These are phyloP conservation scores for Dufourea novaeangliae DNA, from an alignment of 1,140 invertebrate genomes.

Conservation along the genomic window DNA sequence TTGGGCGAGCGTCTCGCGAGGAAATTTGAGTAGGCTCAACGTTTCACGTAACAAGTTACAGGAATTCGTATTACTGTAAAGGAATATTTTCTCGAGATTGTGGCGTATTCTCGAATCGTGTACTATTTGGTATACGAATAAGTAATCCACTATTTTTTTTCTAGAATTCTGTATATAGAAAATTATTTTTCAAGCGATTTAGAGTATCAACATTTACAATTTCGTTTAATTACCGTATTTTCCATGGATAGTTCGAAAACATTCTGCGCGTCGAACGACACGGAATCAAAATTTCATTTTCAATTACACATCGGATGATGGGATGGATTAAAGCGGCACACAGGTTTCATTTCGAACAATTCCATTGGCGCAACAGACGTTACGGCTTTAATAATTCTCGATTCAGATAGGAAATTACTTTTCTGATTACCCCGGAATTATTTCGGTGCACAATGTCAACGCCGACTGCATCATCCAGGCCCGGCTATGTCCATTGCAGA, in stretches of 20 bases:
- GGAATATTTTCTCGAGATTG: too few relatives aligned
- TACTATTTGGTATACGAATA: too few relatives aligned
- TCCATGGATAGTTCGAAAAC: not conserved
- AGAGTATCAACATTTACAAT: too few relatives aligned
- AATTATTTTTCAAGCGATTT: too few relatives aligned
- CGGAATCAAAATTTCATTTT: not conserved
- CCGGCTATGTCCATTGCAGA: not conserved
- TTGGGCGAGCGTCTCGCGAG: not conserved
- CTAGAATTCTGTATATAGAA: too few relatives aligned
- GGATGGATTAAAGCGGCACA: not conserved
- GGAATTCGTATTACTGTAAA: not conserved
- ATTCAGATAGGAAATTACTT: not conserved
- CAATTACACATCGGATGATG: not conserved
- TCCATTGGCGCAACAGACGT: not conserved
- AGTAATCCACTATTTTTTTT: too few relatives aligned
- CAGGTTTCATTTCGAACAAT: not conserved
- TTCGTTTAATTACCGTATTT: not conserved
- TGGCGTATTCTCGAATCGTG: too few relatives aligned
- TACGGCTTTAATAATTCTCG: not conserved
- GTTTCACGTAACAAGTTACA: not conserved
- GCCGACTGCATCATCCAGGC: not conserved
- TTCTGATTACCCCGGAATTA: not conserved
- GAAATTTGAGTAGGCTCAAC: not conserved
- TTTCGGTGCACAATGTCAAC: not conserved
- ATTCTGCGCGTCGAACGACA: not conserved